phyloP scores from a whole-genome alignment of 2,113 vertebrate genomes.

The Odobenus rosmarus region DNA sequence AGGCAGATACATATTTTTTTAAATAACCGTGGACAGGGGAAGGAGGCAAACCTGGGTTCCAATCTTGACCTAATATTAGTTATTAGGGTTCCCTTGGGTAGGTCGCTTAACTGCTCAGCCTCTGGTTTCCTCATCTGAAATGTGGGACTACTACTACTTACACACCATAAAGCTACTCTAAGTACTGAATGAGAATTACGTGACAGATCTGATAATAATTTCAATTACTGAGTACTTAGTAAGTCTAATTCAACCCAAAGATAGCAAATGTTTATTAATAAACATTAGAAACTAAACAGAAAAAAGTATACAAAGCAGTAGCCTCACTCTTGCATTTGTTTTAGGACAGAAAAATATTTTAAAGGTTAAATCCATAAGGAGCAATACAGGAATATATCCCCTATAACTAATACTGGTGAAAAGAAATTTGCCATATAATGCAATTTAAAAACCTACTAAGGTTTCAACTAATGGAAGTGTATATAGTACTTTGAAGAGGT shows the following conservation, averaged over 20 bases:
- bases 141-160: not conserved
- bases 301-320: not conserved
- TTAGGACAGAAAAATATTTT: slow-evolving; percentile 12
- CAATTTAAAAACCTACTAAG: not conserved
- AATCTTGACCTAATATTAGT: not conserved
- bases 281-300: not conserved
- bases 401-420: not conserved
- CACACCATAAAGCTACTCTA: not conserved
- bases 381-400: not conserved
- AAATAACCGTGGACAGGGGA: not conserved
- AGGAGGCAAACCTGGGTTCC: not conserved
- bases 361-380: not conserved
- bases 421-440: not conserved
- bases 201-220: not conserved
- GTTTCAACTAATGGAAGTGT: not conserved
- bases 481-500: not conserved
- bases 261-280: not conserved
- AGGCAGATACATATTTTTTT: not conserved
- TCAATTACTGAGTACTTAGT: not conserved
- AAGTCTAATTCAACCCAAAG: not conserved
- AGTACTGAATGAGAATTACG: not conserved
- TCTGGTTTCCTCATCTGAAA: not conserved
- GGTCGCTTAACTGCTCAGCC: not conserved
- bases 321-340: not conserved
- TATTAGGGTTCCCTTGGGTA: not conserved